A percentile compares a stretch with the other conserved stretches of the same genome.
Conservation (phyloP, 2,113 vertebrate species). For the pig (Sus scrofa) region DNA sequence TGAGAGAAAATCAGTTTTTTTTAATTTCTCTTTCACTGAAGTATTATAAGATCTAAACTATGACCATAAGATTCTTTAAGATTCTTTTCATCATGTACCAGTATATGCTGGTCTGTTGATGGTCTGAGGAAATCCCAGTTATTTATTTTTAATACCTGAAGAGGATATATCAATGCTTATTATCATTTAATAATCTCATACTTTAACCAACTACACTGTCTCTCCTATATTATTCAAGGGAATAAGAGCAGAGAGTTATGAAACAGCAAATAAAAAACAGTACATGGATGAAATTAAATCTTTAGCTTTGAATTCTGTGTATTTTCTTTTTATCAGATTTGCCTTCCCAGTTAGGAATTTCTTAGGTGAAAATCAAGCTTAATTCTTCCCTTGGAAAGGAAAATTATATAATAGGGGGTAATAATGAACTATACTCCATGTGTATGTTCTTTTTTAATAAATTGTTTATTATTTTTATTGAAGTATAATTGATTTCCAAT, state of each 20-base stretch:
- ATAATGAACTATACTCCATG: not conserved
- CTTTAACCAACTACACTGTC: not conserved
- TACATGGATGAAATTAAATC: not conserved
- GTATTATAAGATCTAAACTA: conserved; percentile 70
- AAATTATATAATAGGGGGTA: not conserved
- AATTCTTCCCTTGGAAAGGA: not conserved
- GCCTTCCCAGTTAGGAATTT: not conserved
- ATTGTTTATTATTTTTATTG: not conserved
- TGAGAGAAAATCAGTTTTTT: not conserved
- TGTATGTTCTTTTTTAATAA: not conserved
- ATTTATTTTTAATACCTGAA: conserved; percentile 54
- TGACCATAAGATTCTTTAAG: conserved; percentile 62
- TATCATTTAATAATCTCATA: conserved; percentile 50
- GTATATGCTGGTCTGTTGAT: not conserved
- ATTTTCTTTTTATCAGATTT: not conserved
- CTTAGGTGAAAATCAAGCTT: not conserved
- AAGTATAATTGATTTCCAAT: not conserved
- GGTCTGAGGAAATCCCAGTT: conserved; percentile 70
- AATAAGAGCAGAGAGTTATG: not conserved
- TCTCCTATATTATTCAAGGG: not conserved
- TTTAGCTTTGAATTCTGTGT: not conserved
- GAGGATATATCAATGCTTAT: not conserved
- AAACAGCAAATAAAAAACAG: not conserved
- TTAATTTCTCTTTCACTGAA: conserved; percentile 56
- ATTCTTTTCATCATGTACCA: conserved; percentile 56